Base-by-base conservation (phyloP, 2,113 vertebrate genomes). In the Cygnus atratus region DNA sequence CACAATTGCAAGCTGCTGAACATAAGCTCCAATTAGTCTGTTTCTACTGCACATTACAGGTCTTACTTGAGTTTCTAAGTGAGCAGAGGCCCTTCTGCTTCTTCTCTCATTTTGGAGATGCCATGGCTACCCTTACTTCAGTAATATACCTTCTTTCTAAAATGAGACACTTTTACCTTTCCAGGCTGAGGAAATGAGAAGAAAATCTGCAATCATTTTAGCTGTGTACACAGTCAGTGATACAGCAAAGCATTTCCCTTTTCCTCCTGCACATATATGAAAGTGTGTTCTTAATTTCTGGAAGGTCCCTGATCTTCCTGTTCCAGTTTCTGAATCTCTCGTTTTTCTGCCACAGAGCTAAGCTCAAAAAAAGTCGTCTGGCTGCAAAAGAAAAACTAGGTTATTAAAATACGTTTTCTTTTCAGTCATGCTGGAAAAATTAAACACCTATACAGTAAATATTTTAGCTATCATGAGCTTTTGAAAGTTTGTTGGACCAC, bases 251-350 rank as follows among this genome's bases (percentile, higher is more conserved):
- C 24, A 54, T 25, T 3, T 48, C 68, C 44, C 0, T 18, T 73
- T 37, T 62, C 7, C 17, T 52, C 41, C 57, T 72, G 37, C 28
- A 11, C 2, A 0, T 3, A 0, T 3, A 7, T 84, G 48, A 35
- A 26, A 78, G 21, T 1, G 2, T 37, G 35, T 8, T 61, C 68
- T 33, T 59, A 25, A 29, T 75, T 82, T 70, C 58, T 84, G 26
- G 39, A 48, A 82, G 50, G 33, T 39, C 41, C 35, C n/a, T 50
- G 66, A 43, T 73, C 92, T 90, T 71, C 50, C 66, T 62, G 46
- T 65, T 90, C 48, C 24, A 16, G 35, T 61, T 61, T 74, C 65
- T 54, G 57, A 87, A 48, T 15, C 13, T 12, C 39, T 35, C 21
- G 43, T 39, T 96, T 62, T 50, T 85, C 55, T 88, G 41, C 33